These are phyloP conservation scores for Dicycla oo DNA, from an alignment of 2,888 invertebrate genomes.

Conservation along the genomic window DNA sequence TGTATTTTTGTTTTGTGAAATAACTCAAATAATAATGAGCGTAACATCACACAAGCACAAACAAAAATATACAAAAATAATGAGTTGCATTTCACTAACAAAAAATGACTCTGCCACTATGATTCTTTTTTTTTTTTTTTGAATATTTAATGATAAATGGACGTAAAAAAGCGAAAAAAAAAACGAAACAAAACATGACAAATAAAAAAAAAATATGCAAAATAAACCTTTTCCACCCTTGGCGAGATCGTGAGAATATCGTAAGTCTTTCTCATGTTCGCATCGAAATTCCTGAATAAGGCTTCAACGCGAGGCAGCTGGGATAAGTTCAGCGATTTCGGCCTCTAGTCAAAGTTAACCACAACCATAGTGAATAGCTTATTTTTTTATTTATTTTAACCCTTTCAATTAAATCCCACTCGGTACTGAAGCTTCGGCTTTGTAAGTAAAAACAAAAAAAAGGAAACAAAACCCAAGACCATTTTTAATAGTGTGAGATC, in stretches of 20 bases:
- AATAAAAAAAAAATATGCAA: slow-evolving; percentile 59
- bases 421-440: not conserved
- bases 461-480: slow-evolving; percentile 3
- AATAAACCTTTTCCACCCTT: slow-evolving; percentile 84
- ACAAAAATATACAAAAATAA: not conserved
- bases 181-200: slow-evolving; percentile 21
- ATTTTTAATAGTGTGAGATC: slow-evolving; percentile 25
- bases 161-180: slow-evolving; percentile 40
- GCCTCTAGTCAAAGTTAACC: slow-evolving; percentile 81
- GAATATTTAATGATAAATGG: not conserved
- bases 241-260: slow-evolving; percentile 86
- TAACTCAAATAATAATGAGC: not conserved
- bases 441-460: not conserved
- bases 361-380: slow-evolving; percentile 67
- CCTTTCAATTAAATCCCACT: slow-evolving; percentile 15
- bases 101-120: not conserved
- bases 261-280: slow-evolving; percentile 82
- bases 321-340: slow-evolving; percentile 88
- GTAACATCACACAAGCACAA: slow-evolving; percentile 41
- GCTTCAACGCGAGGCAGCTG: slow-evolving; percentile 87
- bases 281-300: slow-evolving; percentile 85
- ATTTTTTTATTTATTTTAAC: slow-evolving; percentile 33
- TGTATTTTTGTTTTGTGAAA: not conserved
- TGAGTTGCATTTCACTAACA: not conserved
- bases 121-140: not conserved